Evolutionary conservation across 2,888 invertebrate species (phyloP), one percentile per base, ranked within the genome.

Genomic region (Lordiphosa andalusiaca): DNA sequence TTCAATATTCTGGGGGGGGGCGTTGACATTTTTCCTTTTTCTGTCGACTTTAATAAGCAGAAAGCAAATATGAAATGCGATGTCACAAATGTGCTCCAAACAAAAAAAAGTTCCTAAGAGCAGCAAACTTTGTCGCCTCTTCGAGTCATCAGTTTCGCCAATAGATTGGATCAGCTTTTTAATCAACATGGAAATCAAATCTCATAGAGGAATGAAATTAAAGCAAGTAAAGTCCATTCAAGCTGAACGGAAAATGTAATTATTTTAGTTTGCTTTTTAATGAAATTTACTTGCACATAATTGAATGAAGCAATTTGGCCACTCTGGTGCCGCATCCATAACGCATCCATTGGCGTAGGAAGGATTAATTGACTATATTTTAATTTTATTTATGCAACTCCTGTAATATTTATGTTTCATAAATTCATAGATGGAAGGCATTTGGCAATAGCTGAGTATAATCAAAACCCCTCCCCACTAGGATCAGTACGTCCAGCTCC

Each of bases 71-170:
- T 65, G 55, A 55, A 21, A 35, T 42, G 67, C 62, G 59, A 68
- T 46, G 64, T 55, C 47, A 48, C 65, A 70, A 72, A 70, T 74
- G 59, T 62, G 63, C 55, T 21, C 63, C 30, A 30, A 44, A 36
- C 69, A 69, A 66, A 30, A 44, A 36, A 70, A 69, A 66, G 59
- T 67, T 64, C 13, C 4, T 47, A 59, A 51, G 39, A 47, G 37
- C 42, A 52, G 41, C 10, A 67, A 69, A 76, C 66, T 76, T 73
- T 73, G 67, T 64, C 62, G 65, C 65, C 73, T 73, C 64, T 55
- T 66, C 49, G 52, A 62, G 33, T 60, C 48, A 69, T 65, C 67
- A 66, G 60, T 68, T 46, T 16, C 37, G 39, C 53, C 46, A 30
- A 53, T 60, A 65, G 52, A 71, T 64, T 59, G 46, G 46, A 42